Evolutionary conservation across 2,113 vertebrate genomes (phyloP).

Genomic region (Patagioenas fasciata): DNA sequence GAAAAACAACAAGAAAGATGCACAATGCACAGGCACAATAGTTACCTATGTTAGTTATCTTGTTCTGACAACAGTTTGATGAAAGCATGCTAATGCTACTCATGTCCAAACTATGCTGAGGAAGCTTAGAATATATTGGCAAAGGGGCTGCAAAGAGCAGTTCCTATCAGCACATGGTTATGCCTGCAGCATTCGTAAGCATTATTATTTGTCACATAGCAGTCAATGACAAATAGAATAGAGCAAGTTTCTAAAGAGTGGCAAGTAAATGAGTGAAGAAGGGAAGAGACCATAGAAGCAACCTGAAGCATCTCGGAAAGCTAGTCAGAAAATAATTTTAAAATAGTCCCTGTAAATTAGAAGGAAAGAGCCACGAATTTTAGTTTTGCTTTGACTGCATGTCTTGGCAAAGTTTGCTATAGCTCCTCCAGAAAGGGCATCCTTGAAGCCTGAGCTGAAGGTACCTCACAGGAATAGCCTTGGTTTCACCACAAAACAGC

Average conservation of each 20-base stretch:
- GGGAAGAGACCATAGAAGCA: not conserved
- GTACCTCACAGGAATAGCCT: not conserved
- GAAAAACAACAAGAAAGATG: not conserved
- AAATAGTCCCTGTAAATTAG: not conserved
- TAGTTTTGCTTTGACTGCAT: not conserved
- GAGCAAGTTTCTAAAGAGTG: not conserved
- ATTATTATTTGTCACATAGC: not conserved
- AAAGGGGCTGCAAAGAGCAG: not conserved
- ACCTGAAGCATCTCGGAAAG: not conserved
- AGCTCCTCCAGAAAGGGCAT: not conserved
- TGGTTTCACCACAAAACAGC: not conserved
- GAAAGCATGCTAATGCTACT: not conserved
- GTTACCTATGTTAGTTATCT: not conserved
- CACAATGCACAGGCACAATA: not conserved
- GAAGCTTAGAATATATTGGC: not conserved
- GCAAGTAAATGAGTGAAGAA: not conserved
- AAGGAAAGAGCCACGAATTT: not conserved
- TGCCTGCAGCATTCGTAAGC: not conserved
- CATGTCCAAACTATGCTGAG: accelerated
- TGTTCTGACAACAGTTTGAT: not conserved
- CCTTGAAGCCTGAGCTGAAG: not conserved
- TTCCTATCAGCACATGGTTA: not conserved
- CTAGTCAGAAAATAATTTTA: not conserved
- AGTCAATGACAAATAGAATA: accelerated
- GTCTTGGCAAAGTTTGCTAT: not conserved